Conservation (phyloP, 2,797 vertebrate species). For the Apogon hyalosoma region DNA sequence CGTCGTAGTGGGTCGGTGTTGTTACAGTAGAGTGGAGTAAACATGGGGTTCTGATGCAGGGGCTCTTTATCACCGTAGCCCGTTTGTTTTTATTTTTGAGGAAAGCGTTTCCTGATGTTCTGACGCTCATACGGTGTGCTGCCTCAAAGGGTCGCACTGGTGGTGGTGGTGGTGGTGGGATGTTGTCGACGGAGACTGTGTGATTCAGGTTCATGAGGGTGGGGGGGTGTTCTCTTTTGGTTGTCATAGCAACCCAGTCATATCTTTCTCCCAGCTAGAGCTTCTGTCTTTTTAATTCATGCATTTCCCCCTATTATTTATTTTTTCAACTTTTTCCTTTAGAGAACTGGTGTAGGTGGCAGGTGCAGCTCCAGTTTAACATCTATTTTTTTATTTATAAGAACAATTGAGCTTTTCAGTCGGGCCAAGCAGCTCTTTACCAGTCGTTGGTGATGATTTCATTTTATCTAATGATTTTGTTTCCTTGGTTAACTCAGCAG, state of each 20-base stretch:
- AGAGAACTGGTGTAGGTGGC: constrained; percentile 21
- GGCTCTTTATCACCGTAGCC: constrained; percentile 5
- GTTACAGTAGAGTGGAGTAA: constrained; percentile 15
- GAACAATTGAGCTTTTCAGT: not conserved
- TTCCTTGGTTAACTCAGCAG: not conserved
- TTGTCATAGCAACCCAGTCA: constrained; percentile 80
- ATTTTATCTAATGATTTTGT: not conserved
- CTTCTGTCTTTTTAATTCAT: constrained; percentile 65
- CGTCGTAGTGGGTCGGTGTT: constrained; percentile 26
- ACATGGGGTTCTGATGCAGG: constrained; percentile 19
- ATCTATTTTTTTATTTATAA: constrained; percentile 3
- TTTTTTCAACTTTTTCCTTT: constrained; percentile 41
- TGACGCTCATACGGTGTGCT: constrained; percentile 14
- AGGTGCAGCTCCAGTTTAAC: constrained; percentile 6
- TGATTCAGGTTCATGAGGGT: constrained; percentile 62
- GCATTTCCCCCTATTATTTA: constrained; percentile 53
- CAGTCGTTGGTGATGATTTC: constrained; percentile 1
- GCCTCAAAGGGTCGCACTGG: constrained; percentile 40
- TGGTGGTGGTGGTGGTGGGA: constrained; percentile 29
- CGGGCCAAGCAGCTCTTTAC: not conserved
- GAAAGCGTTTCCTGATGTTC: constrained; percentile 35
- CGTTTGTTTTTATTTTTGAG: constrained; percentile 4
- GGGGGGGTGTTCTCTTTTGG: constrained; percentile 59
- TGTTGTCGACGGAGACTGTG: constrained; percentile 58
- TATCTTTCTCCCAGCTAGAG: constrained; percentile 61